Base-by-base conservation (phyloP, 2,113 vertebrate species). In the Cercopithecus mona region DNA sequence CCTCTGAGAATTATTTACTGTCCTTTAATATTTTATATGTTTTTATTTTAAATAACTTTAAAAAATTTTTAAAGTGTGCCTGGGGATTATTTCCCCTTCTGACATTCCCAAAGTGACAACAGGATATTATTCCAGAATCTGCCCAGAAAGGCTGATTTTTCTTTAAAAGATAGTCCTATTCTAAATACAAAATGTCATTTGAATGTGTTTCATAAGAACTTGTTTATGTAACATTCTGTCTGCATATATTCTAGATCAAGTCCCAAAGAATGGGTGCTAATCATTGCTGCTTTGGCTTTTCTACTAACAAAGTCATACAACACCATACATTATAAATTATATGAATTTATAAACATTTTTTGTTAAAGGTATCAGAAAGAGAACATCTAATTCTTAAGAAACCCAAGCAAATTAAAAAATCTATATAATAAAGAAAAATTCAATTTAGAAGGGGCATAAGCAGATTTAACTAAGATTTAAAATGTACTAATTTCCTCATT, bases 331-430 rank as follows among this genome's bases (percentile, higher is more conserved):
- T 97, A 98, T 97, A 98, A 98, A 98, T 98, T 97, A 98, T 95
- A 98, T 98, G 98, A 98, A 99, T 98, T 99, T 99, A 99, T 98
- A 97, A 98, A 98, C 97, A 93, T 97, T 97, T 97, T 98, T 98
- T 96, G 97, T 97, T 95, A 97, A 96, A 85, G 95, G 93, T 89
- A 97, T 97, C 73, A 96, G 88, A 97, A 96, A 78, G 66, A 98
- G 97, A 82, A 98, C 68, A 97, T 89, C 97, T 98, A 97, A 88
- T 93, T 98, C 90, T 98, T 98, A 98, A 96, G 93, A 98, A 98
- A 98, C 75, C 59, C 96, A 97, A 95, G 91, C 80, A 97, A 93
- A 97, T 97, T 98, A 98, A 98, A 97, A 64, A 98, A 98, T 96
- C 94, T 98, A 96, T 98, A 98, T 98, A 98, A 96, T 96, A 96